These are phyloP conservation scores for Phenganax subtilis DNA, from an alignment of 92 coral and sea anemone species.

Conservation along the genomic window DNA sequence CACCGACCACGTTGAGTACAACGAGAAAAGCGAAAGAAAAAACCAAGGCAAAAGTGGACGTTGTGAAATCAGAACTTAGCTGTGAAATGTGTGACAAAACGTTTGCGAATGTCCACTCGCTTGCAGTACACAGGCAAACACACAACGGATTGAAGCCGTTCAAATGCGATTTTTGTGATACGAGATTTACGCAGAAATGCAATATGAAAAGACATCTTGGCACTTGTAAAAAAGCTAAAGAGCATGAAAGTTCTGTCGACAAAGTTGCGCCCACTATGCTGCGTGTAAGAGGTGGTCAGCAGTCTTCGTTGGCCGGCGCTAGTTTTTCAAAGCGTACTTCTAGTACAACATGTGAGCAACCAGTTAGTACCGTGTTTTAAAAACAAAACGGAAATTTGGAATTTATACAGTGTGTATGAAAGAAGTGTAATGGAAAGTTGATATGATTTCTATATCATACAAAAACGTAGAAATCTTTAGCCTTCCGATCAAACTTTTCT, in stretches of 20 bases:
- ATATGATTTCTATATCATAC: too few relatives aligned
- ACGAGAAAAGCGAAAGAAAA: slow-evolving; percentile 21
- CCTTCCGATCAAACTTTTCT: too few relatives aligned
- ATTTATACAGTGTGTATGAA: too few relatives aligned
- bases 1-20: too few relatives aligned
- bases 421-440: too few relatives aligned
- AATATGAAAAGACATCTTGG: slow-evolving; percentile 25
- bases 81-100: slow-evolving; percentile 21
- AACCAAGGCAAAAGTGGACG: slow-evolving; percentile 8
- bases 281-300: not conserved
- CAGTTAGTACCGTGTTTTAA: slow-evolving; percentile 15
- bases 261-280: not conserved
- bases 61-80: not conserved
- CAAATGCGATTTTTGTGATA: slow-evolving; percentile 25
- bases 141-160: slow-evolving; percentile 16
- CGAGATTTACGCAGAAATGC: slow-evolving; percentile 15
- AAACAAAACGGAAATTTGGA: too few relatives aligned
- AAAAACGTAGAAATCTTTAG: too few relatives aligned
- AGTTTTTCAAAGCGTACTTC: not conserved
- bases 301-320: not conserved
- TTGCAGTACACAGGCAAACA: slow-evolving; percentile 16
- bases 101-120: not conserved
- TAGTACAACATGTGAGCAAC: not conserved
- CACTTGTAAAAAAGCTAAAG: not conserved
- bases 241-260: not conserved